Evolutionary conservation across 2,888 invertebrate genomes (phyloP).

Genomic region (Vesta saturnalis): DNA sequence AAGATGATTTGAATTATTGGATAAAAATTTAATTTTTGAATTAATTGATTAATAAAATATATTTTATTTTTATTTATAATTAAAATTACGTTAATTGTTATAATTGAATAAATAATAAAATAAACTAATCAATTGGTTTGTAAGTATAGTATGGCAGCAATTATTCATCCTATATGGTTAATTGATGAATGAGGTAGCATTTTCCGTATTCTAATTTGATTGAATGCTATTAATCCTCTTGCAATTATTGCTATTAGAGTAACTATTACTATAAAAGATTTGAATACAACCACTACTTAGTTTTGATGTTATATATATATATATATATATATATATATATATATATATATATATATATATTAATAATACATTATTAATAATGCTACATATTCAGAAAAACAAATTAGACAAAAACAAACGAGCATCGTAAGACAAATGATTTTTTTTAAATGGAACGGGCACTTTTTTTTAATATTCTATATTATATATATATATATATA

Average conservation of each 20-base stretch:
- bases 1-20: conserved; percentile 68
- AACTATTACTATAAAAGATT: conserved; percentile 61
- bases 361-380: too few species aligned
- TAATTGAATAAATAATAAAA: conserved; percentile 30
- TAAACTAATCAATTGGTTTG: conserved; percentile 46
- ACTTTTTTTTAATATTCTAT: too few species aligned
- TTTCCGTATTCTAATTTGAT: conserved; percentile 62
- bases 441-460: too few species aligned
- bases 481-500: too few species aligned
- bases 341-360: too few species aligned
- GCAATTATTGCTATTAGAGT: conserved; percentile 63
- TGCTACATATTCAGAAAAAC: too few species aligned
- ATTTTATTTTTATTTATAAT: conserved; percentile 66
- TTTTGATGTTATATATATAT: too few species aligned
- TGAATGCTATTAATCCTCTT: conserved; percentile 65
- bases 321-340: too few species aligned
- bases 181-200: conserved; percentile 71
- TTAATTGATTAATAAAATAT: conserved; percentile 64
- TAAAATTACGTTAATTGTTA: conserved; percentile 62
- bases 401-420: too few species aligned
- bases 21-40: conserved; percentile 47
- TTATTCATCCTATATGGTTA: conserved; percentile 69
- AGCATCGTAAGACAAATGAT: too few species aligned
- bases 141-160: conserved; percentile 43
- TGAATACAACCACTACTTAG: too few species aligned